phyloP scores from a whole-genome alignment of 2,797 vertebrate species.

The Ceryle rudis region DNA sequence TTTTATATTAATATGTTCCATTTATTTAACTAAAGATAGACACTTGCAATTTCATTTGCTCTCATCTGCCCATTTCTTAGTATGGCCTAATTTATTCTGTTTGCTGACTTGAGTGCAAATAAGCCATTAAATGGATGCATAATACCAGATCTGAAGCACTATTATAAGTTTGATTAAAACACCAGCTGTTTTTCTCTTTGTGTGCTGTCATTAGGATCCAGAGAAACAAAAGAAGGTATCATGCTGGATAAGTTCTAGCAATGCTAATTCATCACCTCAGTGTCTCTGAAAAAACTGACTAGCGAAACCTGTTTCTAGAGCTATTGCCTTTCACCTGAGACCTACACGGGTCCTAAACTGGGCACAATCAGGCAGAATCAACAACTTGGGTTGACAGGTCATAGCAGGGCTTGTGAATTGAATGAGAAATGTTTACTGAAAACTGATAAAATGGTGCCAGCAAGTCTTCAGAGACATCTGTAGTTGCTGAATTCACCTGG shows the following conservation, averaged over 20 bases:
- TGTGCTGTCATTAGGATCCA: not conserved
- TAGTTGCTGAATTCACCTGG: not conserved
- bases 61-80: not conserved
- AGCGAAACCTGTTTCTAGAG: not conserved
- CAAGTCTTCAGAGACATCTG: not conserved
- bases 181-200: not conserved
- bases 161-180: not conserved
- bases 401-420: not conserved
- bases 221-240: not conserved
- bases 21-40: not conserved
- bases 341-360: not conserved
- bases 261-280: not conserved
- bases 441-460: not conserved
- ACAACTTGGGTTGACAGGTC: not conserved
- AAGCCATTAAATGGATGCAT: not conserved
- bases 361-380: not conserved
- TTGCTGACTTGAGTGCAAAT: not conserved
- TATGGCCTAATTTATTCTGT: not conserved
- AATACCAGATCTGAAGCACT: not conserved
- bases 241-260: not conserved
- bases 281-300: not conserved
- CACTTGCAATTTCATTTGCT: not conserved
- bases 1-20: not conserved
- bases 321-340: not conserved
- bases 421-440: not conserved